phyloP scores from a whole-genome alignment of 2,113 vertebrate genomes.

The Cercocebus atys region DNA sequence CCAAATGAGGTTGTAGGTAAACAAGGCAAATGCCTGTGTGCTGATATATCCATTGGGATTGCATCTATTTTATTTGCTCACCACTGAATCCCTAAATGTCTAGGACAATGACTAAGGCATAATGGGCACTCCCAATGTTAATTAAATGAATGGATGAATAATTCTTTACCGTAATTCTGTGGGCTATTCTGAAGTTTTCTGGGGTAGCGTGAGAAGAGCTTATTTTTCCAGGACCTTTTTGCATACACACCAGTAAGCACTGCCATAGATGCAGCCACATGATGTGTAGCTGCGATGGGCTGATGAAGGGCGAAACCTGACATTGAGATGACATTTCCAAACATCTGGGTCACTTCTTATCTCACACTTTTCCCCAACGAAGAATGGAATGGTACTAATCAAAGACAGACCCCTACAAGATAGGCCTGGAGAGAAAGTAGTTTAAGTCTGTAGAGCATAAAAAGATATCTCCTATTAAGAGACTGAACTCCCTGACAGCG shows the following conservation, averaged over 20 bases:
- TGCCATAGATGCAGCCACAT: background rate
- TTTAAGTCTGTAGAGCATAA: background rate
- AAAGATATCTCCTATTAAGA: conserved; percentile 2
- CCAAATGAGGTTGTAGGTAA: background rate
- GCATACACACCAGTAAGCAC: background rate
- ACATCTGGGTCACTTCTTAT: background rate
- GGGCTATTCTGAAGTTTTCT: background rate
- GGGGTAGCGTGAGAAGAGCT: background rate
- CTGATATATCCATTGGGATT: background rate
- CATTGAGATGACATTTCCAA: conserved; percentile 27
- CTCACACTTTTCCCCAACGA: background rate
- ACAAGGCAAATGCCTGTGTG: background rate
- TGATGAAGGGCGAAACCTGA: background rate
- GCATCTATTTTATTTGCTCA: conserved; percentile 3
- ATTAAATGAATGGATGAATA: background rate
- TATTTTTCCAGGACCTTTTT: background rate
- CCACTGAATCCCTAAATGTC: background rate
- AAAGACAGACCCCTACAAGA: background rate
- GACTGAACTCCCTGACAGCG: background rate
- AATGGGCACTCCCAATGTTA: background rate
- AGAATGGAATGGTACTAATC: background rate
- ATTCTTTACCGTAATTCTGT: background rate
- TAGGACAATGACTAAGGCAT: background rate
- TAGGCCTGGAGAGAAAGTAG: background rate
- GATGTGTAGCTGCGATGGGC: background rate